Evolutionary conservation across 2,888 invertebrate genomes (phyloP), one percentile per base, ranked within the genome.

Genomic region (Omphaloscelis lunosa): DNA sequence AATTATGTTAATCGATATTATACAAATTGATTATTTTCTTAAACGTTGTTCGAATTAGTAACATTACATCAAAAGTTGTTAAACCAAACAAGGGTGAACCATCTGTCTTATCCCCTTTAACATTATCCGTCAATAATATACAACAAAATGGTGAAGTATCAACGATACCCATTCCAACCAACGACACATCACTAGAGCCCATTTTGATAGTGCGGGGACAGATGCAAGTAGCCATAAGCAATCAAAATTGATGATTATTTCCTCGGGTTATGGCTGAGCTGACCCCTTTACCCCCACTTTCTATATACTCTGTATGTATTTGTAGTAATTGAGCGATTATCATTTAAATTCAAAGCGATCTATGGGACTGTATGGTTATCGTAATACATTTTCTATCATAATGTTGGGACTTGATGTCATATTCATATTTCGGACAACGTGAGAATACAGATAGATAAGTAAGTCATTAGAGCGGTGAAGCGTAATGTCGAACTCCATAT

Each of bases 161-260:
- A 79, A 75, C 59, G n/a, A 66, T 34, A 56, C 29, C 81, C 71
- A 81, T 87, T 84, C 27, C 27, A 39, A 3, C 62, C 63, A 79
- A 76, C 72, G 75, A 63, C 83, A 85, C 78, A 75, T 87, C 85
- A 79, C 77, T 76, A 77, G 72, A 80, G 61, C 61, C 77, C 58
- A 68, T 79, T 83, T 80, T 62, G 34, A 69, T 83, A 83, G 78
- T 59, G 67, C 70, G 67, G 72, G 77, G 71, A 77, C 89, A 85
- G 87, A 85, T 87, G 86, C 75, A 83, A 89, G 80, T 77, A 61
- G 69, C 79, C 69, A 86, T 85, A 80, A 89, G 86, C 87, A 83
- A 85, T 89, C 76, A 89, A 87, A 80, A 89, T 89, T 87, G 68
- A 87, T 89, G 85, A 89, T 83, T 81, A 88, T 89, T 81, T 77